Percentiles rank a stretch among this genome's conserved stretches.
These are phyloP conservation scores for Priocnemis perturbator DNA, from an alignment of 2,888 invertebrate genomes.

Conservation along the genomic window DNA sequence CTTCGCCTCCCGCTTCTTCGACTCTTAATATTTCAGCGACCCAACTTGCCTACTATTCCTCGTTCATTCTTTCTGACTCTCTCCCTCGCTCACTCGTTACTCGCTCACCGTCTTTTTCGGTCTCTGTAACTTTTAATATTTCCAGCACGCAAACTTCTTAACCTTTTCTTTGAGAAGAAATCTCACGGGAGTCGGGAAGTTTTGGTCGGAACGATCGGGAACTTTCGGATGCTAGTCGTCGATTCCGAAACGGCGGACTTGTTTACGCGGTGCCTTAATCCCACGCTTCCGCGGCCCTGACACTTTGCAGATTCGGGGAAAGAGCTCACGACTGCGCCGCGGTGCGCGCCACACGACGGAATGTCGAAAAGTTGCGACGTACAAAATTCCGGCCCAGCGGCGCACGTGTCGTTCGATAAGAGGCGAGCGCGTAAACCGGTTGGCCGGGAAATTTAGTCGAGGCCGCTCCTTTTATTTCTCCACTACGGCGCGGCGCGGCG, in stretches of 20 bases:
- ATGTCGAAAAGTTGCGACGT: too few relatives aligned
- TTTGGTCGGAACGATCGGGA: constrained; percentile 1
- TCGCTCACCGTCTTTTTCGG: not conserved
- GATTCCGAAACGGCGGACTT: not conserved
- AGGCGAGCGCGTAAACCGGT: not conserved
- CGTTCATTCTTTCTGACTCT: too few relatives aligned
- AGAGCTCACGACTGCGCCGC: too few relatives aligned
- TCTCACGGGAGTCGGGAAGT: not conserved
- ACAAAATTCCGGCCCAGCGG: too few relatives aligned
- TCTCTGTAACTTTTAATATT: constrained; percentile 18
- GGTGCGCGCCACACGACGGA: too few relatives aligned
- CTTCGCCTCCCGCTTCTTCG: constrained; percentile 13
- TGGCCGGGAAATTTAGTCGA: constrained; percentile 4
- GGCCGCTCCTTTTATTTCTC: constrained; percentile 1
- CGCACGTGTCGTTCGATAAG: too few relatives aligned
- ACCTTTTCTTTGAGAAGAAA: constrained; percentile 9
- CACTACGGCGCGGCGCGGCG: too few relatives aligned
- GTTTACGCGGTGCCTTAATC: not conserved
- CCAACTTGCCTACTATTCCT: constrained; percentile 1
- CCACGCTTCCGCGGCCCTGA: not conserved
- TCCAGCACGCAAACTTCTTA: constrained; percentile 14
- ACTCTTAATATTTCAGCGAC: constrained; percentile 26
- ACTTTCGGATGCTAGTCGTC: not conserved
- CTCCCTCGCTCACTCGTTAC: not conserved
- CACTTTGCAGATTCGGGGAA: too few relatives aligned